Evolutionary conservation across 1,140 invertebrate species (phyloP).

Genomic region (Drosophila varians): DNA sequence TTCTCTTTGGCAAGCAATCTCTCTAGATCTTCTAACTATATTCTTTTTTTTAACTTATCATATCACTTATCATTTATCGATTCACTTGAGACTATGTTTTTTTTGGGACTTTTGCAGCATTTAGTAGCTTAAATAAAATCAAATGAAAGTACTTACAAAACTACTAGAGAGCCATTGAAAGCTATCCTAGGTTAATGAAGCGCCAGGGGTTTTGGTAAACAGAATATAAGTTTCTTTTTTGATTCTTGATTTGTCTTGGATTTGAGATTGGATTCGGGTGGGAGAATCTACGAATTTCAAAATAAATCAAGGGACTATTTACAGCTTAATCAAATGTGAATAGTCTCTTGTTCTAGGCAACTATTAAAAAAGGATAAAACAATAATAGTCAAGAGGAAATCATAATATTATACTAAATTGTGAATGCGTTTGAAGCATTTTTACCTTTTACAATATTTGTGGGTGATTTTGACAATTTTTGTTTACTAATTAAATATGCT

Average conservation of each 20-base stretch:
- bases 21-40: constrained; percentile 33
- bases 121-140: constrained; percentile 74
- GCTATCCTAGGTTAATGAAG: constrained; percentile 84
- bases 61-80: constrained; percentile 10
- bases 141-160: constrained; percentile 84
- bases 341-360: constrained; percentile 39
- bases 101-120: constrained; percentile 21
- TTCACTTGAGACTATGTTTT: constrained; percentile 36
- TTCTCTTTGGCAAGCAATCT: constrained; percentile 39
- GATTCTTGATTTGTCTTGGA: constrained; percentile 62
- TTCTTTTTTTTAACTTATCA: constrained; percentile 18
- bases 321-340: constrained; percentile 12
- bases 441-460: constrained; percentile 81
- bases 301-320: constrained; percentile 15
- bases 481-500: constrained; percentile 51
- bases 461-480: constrained; percentile 59
- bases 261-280: constrained; percentile 19
- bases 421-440: constrained; percentile 75
- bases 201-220: constrained; percentile 83
- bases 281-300: constrained; percentile 49
- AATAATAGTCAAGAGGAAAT: constrained; percentile 30
- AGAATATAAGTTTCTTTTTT: constrained; percentile 81
- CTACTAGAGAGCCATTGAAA: constrained; percentile 84
- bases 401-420: constrained; percentile 61
- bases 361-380: constrained; percentile 47